Conservation (phyloP, 2,797 vertebrate genomes). For the Margarornis squamiger region DNA sequence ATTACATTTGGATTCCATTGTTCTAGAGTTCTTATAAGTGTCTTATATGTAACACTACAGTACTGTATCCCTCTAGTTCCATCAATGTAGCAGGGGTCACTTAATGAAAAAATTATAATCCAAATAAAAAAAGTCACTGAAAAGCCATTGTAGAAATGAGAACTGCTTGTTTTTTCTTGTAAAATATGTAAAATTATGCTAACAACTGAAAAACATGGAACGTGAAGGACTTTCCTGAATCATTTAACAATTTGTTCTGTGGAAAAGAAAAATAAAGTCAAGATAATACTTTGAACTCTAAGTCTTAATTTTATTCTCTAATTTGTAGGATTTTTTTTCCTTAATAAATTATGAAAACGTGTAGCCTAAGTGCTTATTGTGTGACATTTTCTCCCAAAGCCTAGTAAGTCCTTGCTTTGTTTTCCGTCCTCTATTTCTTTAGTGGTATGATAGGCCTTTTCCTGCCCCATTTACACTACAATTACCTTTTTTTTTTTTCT, state of each 20-base stretch:
- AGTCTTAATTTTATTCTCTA: constrained; percentile 71
- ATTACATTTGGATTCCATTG: constrained; percentile 19
- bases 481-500: neutral
- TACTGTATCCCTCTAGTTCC: constrained; percentile 40
- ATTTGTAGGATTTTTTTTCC: neutral
- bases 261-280: constrained; percentile 69
- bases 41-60: constrained; percentile 32
- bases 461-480: neutral
- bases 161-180: constrained; percentile 45
- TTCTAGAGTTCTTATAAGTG: constrained; percentile 8
- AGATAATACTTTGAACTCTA: constrained; percentile 58
- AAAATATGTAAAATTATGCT: constrained; percentile 33
- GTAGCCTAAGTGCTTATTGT: constrained; percentile 4
- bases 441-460: neutral
- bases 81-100: constrained; percentile 30
- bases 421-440: neutral
- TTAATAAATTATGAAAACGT: neutral
- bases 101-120: constrained; percentile 49
- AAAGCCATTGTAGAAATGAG: constrained; percentile 50
- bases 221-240: constrained; percentile 27
- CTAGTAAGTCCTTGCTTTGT: neutral
- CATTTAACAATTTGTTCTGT: constrained; percentile 55
- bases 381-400: neutral
- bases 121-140: neutral
- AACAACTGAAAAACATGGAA: constrained; percentile 53